Percentiles rank a stretch among this genome's conserved stretches.
These are phyloP conservation scores for Microctenopoma stevenorrisi DNA, from an alignment of 2,797 vertebrate species.

Conservation along the genomic window DNA sequence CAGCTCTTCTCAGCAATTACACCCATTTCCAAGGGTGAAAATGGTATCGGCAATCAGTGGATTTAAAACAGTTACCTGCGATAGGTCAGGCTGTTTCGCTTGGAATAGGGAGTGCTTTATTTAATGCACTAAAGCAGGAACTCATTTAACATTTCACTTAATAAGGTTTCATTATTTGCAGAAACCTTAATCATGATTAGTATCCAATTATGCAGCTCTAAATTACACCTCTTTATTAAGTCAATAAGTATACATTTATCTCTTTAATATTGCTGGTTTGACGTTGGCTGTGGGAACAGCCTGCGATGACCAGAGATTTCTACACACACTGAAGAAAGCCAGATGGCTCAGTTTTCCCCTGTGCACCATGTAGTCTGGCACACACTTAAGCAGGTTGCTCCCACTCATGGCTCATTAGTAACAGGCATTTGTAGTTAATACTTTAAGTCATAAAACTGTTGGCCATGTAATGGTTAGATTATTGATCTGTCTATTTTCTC, in stretches of 20 bases:
- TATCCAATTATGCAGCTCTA: not conserved
- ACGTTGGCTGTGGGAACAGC: slow-evolving; percentile 10
- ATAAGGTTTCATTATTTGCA: slow-evolving; percentile 24
- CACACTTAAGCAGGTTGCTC: slow-evolving; percentile 51
- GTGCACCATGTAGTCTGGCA: slow-evolving; percentile 45
- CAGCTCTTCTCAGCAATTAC: slow-evolving; percentile 3
- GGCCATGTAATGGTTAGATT: slow-evolving; percentile 51
- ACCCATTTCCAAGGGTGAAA: not conserved
- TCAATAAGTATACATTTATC: slow-evolving; percentile 5
- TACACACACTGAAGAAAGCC: slow-evolving; percentile 42
- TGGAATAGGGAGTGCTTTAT: slow-evolving; percentile 13
- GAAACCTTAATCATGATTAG: slow-evolving; percentile 8
- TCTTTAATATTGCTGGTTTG: slow-evolving; percentile 12
- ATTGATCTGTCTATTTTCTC: slow-evolving; percentile 36
- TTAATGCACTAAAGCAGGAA: slow-evolving; percentile 12
- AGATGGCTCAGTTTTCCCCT: slow-evolving; percentile 64
- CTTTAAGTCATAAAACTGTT: slow-evolving; percentile 58
- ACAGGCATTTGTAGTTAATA: slow-evolving; percentile 60
- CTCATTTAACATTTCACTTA: slow-evolving; percentile 18
- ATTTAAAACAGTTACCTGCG: slow-evolving; percentile 5
- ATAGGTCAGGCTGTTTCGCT: slow-evolving; percentile 18
- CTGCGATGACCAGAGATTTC: slow-evolving; percentile 48
- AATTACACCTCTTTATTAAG: slow-evolving; percentile 6
- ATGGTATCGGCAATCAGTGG: not conserved
- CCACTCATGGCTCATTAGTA: slow-evolving; percentile 58